Conservation (phyloP, 2,888 invertebrate genomes). For the Lottia scabra region DNA sequence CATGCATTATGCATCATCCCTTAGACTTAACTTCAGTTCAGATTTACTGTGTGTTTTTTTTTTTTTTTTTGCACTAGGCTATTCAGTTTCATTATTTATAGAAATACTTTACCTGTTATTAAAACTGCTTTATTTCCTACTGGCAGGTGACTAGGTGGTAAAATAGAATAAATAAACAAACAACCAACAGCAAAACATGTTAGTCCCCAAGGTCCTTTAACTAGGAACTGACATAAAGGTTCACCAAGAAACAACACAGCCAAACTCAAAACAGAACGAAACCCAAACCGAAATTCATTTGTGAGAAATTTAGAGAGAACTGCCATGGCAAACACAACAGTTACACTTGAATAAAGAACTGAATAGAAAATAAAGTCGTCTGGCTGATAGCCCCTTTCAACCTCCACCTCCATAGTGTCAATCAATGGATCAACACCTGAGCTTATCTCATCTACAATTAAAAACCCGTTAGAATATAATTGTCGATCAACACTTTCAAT, state of each 20-base stretch:
- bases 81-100: background rate
- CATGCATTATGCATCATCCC: no score
- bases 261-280: slow-evolving; percentile 62
- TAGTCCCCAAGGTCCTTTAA: slow-evolving; percentile 64
- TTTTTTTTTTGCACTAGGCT: no score
- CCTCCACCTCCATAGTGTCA: slow-evolving; percentile 9
- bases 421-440: no score
- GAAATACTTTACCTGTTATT: slow-evolving; percentile 57
- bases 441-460: no score
- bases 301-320: slow-evolving; percentile 66
- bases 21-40: no score
- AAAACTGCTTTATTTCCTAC: slow-evolving; percentile 61
- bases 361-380: slow-evolving; percentile 65
- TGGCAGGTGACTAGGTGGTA: slow-evolving; percentile 65
- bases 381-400: slow-evolving; percentile 24
- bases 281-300: slow-evolving; percentile 66
- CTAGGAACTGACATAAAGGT: slow-evolving; percentile 64
- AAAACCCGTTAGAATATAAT: no score
- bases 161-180: slow-evolving; percentile 60
- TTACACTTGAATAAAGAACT: slow-evolving; percentile 63
- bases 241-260: slow-evolving; percentile 65
- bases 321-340: slow-evolving; percentile 65
- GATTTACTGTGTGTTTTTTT: no score
- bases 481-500: background rate
- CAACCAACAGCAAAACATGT: slow-evolving; percentile 61